phyloP scores from a whole-genome alignment of 2,113 vertebrate species.

The Python bivittatus region DNA sequence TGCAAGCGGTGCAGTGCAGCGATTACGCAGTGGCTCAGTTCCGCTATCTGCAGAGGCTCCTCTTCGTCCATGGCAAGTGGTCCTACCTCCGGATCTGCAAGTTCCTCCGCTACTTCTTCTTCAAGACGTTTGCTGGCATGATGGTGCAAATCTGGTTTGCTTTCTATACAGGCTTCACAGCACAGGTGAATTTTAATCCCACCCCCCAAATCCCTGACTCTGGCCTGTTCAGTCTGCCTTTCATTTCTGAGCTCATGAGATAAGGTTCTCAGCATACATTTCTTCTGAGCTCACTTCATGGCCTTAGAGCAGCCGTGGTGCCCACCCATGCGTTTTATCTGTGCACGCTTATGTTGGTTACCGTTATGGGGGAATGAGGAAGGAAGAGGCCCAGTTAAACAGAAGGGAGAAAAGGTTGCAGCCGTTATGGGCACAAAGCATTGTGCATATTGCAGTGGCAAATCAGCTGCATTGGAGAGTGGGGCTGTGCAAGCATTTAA shows the following conservation, averaged over 20 bases:
- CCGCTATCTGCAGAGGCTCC: conserved; percentile 81
- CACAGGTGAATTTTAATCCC: conserved; percentile 68
- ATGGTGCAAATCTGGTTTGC: conserved; percentile 88
- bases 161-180: conserved; percentile 86
- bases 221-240: not conserved
- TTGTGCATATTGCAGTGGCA: not conserved
- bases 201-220: not conserved
- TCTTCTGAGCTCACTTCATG: not conserved
- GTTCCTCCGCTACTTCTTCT: conserved; percentile 90
- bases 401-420: not conserved
- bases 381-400: not conserved
- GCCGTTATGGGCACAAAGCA: not conserved
- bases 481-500: not conserved
- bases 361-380: not conserved
- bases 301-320: not conserved
- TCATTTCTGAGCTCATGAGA: not conserved
- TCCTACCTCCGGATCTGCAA: conserved; percentile 84
- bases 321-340: not conserved
- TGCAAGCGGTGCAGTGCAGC: conserved; percentile 88
- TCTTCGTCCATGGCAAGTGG: conserved; percentile 91
- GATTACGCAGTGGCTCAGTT: conserved; percentile 90
- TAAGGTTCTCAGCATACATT: not conserved
- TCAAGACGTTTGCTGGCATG: conserved; percentile 86
- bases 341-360: not conserved
- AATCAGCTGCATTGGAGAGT: not conserved